Conservation (phyloP, 2,113 vertebrate genomes). For the Fregetta grallaria region DNA sequence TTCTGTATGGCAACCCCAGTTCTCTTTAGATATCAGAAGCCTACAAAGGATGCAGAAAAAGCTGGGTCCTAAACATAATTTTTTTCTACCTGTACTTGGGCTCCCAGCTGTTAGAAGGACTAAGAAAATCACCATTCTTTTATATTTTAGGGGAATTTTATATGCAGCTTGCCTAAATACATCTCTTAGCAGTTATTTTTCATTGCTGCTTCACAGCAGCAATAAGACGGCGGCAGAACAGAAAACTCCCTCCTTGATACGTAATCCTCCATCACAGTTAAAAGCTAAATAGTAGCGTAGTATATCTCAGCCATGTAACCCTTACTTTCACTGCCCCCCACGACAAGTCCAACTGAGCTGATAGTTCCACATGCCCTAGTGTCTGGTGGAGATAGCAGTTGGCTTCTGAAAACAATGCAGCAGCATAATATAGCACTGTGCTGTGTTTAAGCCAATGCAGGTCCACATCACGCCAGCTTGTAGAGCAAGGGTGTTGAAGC, state of each 20-base stretch:
- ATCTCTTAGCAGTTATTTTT: not conserved
- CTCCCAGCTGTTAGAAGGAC: not conserved
- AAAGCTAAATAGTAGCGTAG: not conserved
- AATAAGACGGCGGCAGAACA: not conserved
- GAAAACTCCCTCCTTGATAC: not conserved
- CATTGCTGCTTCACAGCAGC: not conserved
- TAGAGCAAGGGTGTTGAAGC: not conserved
- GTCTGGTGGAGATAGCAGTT: not conserved
- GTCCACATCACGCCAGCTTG: not conserved
- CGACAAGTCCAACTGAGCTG: not conserved
- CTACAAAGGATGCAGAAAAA: not conserved
- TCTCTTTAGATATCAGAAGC: not conserved
- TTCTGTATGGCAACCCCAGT: not conserved
- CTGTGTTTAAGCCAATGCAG: not conserved
- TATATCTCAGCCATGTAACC: not conserved
- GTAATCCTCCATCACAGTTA: not conserved
- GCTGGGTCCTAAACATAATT: not conserved
- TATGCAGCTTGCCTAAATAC: not conserved
- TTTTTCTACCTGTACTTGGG: not conserved
- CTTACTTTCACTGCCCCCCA: not conserved
- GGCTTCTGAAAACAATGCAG: not conserved
- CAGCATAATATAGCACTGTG: not conserved
- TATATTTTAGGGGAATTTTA: not conserved
- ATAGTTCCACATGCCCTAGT: not conserved
- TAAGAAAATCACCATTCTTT: not conserved